Conservation (phyloP, 2,797 vertebrate species). For the Uromys caudimaculatus region DNA sequence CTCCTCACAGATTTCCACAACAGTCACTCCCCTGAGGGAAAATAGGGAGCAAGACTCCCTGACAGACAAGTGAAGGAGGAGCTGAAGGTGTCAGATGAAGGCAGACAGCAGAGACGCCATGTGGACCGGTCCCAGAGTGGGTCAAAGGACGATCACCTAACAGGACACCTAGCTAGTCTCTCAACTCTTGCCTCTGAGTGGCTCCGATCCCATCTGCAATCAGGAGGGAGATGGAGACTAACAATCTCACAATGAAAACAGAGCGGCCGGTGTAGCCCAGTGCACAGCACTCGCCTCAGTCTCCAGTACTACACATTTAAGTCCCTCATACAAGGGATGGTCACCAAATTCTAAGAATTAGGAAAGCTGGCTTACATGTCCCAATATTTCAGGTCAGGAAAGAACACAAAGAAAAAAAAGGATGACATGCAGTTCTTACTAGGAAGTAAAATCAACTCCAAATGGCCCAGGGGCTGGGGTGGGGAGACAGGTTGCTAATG, state of each 20-base stretch:
- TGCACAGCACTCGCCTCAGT: not conserved
- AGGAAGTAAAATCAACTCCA: not conserved
- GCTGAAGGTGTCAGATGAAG: not conserved
- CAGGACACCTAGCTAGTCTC: not conserved
- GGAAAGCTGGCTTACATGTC: not conserved
- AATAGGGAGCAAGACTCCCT: not conserved
- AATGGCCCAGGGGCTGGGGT: not conserved
- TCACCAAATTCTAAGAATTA: not conserved
- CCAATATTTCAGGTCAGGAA: not conserved
- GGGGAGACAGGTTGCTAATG: not conserved
- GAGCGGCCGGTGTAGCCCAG: not conserved
- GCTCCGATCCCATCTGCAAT: not conserved
- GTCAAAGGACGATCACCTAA: not conserved
- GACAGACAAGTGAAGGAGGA: not conserved
- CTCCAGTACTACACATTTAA: not conserved
- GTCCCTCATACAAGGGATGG: not conserved
- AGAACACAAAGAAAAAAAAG: not conserved
- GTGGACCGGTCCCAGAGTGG: not conserved
- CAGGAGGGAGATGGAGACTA: not conserved
- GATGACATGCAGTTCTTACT: not conserved
- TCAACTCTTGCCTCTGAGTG: not conserved
- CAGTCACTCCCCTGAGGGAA: not conserved
- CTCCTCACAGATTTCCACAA: not conserved
- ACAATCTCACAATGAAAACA: not conserved
- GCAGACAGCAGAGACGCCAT: not conserved